Conservation (phyloP, 2,888 invertebrate genomes). For the Sphaerophoria rueppellii region DNA sequence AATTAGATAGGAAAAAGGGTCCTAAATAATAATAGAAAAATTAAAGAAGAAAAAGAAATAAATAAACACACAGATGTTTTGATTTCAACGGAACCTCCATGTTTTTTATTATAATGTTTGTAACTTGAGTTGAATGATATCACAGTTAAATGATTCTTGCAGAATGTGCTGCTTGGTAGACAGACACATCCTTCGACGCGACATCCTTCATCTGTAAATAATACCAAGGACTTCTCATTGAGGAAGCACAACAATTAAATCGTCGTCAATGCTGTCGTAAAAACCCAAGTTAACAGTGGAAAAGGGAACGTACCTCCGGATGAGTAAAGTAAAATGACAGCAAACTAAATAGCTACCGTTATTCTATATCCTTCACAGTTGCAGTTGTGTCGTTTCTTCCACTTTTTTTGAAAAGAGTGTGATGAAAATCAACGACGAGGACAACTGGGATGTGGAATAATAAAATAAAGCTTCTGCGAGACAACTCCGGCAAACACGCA, state of each 20-base stretch:
- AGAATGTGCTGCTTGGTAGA: not conserved
- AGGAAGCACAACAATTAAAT: conserved; percentile 54
- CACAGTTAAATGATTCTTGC: conserved; percentile 17
- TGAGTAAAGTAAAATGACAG: conserved; percentile 39
- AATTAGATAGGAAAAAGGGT: conserved; percentile 38
- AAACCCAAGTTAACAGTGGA: not conserved
- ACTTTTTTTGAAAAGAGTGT: conserved; percentile 11
- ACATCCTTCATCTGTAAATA: conserved; percentile 20
- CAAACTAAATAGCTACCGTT: conserved; percentile 47
- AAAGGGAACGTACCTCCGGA: not conserved
- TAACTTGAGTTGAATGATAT: conserved; percentile 43
- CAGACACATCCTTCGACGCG: conserved; percentile 15
- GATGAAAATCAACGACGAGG: conserved; percentile 39
- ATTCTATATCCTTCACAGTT: conserved; percentile 6
- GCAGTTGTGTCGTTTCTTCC: not conserved
- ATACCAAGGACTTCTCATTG: conserved; percentile 14
- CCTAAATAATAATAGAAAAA: conserved; percentile 11
- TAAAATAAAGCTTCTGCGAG: conserved; percentile 44
- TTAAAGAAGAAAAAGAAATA: not conserved
- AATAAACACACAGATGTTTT: conserved; percentile 11
- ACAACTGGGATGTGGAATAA: not conserved
- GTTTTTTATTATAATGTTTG: conserved; percentile 18
- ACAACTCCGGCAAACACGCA: conserved; percentile 22
- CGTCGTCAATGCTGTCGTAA: conserved; percentile 30
- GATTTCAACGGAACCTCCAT: conserved; percentile 29